These are phyloP conservation scores for Thomomys bottae DNA, from an alignment of 2,113 vertebrate species.

Conservation along the genomic window DNA sequence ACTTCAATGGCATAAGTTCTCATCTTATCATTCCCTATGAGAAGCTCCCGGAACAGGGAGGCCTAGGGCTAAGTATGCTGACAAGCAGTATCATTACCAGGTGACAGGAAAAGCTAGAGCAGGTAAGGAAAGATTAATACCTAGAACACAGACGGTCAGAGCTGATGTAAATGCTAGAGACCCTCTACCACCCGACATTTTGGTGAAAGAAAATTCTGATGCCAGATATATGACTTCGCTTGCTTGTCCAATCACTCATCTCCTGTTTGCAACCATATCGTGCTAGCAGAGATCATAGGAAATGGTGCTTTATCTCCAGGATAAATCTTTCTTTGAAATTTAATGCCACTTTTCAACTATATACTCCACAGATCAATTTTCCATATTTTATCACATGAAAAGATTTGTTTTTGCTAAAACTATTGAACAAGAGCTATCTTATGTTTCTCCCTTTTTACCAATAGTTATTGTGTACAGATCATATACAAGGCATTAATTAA, in stretches of 20 bases:
- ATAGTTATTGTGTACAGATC: not conserved
- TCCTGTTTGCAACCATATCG: not conserved
- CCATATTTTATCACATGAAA: not conserved
- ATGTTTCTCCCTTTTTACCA: not conserved
- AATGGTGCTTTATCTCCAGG: not conserved
- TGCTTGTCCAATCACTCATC: not conserved
- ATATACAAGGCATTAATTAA: not conserved
- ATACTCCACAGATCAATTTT: conserved; percentile 13
- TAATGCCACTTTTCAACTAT: not conserved
- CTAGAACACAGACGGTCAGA: not conserved
- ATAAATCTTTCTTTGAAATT: conserved; percentile 20
- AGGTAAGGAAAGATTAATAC: not conserved
- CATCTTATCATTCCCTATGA: not conserved
- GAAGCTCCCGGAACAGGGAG: conserved; percentile 16
- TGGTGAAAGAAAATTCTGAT: not conserved
- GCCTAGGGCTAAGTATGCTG: too few species aligned
- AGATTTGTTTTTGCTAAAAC: conserved; percentile 29
- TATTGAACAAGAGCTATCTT: conserved; percentile 6
- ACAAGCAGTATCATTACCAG: too few species aligned
- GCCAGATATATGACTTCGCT: not conserved
- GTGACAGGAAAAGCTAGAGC: not conserved
- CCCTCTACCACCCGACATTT: not conserved
- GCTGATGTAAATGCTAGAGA: not conserved
- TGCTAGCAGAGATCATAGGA: fast-evolving
- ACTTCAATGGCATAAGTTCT: not conserved